Evolutionary conservation across 2,797 vertebrate genomes (phyloP), one percentile per base, ranked within the genome.

Genomic region (Simalia tracyae): DNA sequence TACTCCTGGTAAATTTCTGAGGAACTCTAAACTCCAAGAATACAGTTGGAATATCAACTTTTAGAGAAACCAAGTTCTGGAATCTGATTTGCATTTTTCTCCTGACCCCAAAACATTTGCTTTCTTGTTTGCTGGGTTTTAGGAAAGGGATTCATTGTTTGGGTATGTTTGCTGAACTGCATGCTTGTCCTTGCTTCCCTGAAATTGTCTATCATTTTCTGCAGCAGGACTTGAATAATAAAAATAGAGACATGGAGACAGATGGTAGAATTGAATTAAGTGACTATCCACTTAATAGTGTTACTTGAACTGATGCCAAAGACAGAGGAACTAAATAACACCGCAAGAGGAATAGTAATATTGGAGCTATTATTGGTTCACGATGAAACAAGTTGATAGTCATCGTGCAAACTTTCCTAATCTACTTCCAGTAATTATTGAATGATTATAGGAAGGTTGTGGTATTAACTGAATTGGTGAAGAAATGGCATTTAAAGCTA

Each of bases 241-340:
- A 94, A 93, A 96, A 96, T 60, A 91, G 24, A 89, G 93, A 72
- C 86, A 89, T 90, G 89, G 93, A 94, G 94, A 86, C 93, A 95
- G 95, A 95, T 93, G 93, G 93, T 84, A 93, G 95, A 87, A 95
- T 87, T 66, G 91, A 93, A 95, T 94, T 95, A 95, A 95, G 91
- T 61, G 59, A 90, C 91, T 93, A 92, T 81, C 60, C 60, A 11
- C 57, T 46, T 90, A 94, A 94, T 91, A 94, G 92, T 91, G 68
- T 87, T 92, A 88, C 42, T 66, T 95, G 93, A 87, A 89, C 91
- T 50, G 5, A 10, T 91, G 95, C 92, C 93, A 96, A 76, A 90
- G 86, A 63, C 11, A 59, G 36, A 86, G 88, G 90, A 90, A 92
- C 36, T 28, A 85, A n/a, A 9, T 64, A 59, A 50, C 26, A 14